These are phyloP conservation scores for Struthidea cinerea DNA, from an alignment of 2,113 vertebrate genomes.

Conservation along the genomic window DNA sequence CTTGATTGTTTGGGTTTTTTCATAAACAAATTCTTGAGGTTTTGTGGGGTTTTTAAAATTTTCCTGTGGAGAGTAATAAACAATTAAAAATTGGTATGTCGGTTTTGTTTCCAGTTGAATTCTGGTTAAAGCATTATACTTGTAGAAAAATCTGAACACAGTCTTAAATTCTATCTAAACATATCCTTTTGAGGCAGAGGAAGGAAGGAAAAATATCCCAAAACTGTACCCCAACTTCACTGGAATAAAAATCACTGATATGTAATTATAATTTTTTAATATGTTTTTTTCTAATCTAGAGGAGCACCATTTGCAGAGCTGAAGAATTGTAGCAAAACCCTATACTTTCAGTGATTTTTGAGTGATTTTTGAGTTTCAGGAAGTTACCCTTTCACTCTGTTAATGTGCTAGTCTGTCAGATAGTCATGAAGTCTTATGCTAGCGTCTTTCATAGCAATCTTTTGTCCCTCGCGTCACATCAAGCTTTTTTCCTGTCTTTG, in stretches of 20 bases:
- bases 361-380: neutral
- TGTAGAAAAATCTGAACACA: neutral
- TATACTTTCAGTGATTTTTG: neutral
- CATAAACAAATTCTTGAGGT: neutral
- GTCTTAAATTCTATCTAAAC: neutral
- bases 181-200: neutral
- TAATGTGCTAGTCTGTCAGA: neutral
- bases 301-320: neutral
- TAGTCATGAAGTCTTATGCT: neutral
- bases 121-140: neutral
- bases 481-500: neutral
- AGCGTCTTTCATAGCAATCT: neutral
- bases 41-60: rapidly evolving
- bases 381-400: neutral
- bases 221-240: neutral
- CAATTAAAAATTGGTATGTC: neutral
- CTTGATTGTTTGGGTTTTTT: neutral
- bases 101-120: neutral
- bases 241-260: neutral
- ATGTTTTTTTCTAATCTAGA: neutral
- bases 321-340: neutral
- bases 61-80: neutral
- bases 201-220: neutral
- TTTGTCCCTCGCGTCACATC: neutral
- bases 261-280: neutral